Conservation (phyloP, 2,797 vertebrate genomes). For the Trichosurus vulpecula region DNA sequence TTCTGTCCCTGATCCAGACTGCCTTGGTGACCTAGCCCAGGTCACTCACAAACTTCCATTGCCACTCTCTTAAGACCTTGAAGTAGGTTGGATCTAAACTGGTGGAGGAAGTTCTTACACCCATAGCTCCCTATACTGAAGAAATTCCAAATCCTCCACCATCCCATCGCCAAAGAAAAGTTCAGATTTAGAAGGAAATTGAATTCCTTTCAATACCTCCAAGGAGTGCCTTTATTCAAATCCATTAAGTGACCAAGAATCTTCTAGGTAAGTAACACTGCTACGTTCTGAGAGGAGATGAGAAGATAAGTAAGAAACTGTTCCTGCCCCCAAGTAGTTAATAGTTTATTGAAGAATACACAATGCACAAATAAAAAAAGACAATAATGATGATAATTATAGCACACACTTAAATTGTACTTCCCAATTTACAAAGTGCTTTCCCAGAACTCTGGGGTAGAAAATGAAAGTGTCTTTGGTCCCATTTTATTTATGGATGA, state of each 20-base stretch:
- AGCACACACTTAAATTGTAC: neutral
- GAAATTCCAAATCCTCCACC: neutral
- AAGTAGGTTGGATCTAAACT: neutral
- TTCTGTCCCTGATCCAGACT: neutral
- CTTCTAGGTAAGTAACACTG: neutral
- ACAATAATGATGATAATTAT: neutral
- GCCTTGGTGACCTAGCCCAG: neutral
- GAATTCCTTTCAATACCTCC: neutral
- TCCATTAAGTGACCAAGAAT: neutral
- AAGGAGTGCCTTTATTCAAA: neutral
- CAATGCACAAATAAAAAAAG: neutral
- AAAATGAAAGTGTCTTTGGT: neutral
- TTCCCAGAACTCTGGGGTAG: neutral
- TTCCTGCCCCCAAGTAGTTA: neutral
- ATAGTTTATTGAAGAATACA: neutral
- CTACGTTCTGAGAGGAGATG: neutral
- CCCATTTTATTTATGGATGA: neutral
- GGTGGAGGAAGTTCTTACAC: neutral
- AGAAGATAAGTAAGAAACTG: neutral
- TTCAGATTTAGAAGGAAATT: neutral
- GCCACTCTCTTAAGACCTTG: neutral
- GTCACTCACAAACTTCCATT: neutral
- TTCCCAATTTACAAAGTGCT: neutral
- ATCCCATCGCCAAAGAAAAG: neutral
- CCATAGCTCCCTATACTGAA: neutral